Conservation (phyloP, 2,888 invertebrate species). For the Eupelmus urozonus region DNA sequence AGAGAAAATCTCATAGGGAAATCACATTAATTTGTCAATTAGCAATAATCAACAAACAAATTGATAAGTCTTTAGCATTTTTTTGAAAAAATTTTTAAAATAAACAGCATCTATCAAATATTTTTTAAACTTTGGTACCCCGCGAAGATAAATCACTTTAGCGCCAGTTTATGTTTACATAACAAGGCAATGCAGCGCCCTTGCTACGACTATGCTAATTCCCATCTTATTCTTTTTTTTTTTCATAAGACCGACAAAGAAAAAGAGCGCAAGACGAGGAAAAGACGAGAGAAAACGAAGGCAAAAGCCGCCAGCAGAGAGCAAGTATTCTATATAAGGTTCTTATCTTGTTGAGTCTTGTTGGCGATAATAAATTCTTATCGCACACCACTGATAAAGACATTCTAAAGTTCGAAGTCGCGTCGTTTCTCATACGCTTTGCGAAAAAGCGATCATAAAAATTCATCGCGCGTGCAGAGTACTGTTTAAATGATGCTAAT, state of each 20-base stretch:
- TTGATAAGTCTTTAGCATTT: no score
- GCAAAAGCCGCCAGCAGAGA: not conserved
- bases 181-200: not conserved
- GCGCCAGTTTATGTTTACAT: conserved; percentile 6
- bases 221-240: not conserved
- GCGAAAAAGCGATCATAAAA: conserved; percentile 26
- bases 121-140: no score
- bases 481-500: not conserved
- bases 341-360: conserved; percentile 57
- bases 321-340: conserved; percentile 6
- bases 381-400: conserved; percentile 51
- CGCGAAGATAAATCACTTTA: not conserved
- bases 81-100: no score
- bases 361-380: conserved; percentile 51
- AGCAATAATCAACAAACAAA: no score
- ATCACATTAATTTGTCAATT: conserved; percentile 7
- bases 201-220: not conserved
- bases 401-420: conserved; percentile 46
- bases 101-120: no score
- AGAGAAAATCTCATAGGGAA: no score
- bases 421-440: not conserved
- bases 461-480: not conserved
- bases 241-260: not conserved
- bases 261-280: not conserved
- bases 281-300: not conserved